Base-by-base conservation (phyloP, 2,113 vertebrate genomes). In the Malurus elegans region DNA sequence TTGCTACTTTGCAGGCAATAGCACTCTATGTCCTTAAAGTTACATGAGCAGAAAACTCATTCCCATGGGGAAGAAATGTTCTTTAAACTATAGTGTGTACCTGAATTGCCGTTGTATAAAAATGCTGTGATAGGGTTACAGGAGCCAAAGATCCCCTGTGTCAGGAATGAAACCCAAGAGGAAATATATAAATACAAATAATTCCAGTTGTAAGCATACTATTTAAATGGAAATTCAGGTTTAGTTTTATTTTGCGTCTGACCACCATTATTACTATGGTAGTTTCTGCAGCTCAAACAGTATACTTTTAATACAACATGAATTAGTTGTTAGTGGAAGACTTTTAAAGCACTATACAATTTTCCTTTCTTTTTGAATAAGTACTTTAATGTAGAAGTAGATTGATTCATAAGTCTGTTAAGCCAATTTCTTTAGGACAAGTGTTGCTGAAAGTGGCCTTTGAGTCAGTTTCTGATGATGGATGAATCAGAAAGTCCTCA, bases 151-250 rank as follows among this genome's bases (percentile, higher is more conserved):
- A 95, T 93, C 95, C 92, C 92, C 54, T 79, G 87, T 92, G 93
- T 87, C 38, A 66, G 67, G 79, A 96, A 91, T 92, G 89, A 94
- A 96, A 67, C 95, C 89, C 96, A 91, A 66, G 96, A 96, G 93
- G 58, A 96, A 94, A 92, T 73, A 67, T 5, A 79, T 91, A 97
- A 95, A 85, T 87, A 97, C 73, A 91, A 96, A 82, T 96, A 97
- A 94, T 94, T 95, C 57, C 29, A 88, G 45, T 76, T 88, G 82
- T 93, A 94, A 97, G 70, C 84, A 95, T 86, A 89, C 96, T 96
- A 96, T 97, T 97, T 97, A 97, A 97, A 97, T 97, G 96, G 97
- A 97, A 97, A 97, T 97, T 79, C 44, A 78, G 74, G 66, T 92
- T 94, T 78, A 44, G 50, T 88, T 97, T 92, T 92, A 76, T 94